Evolutionary conservation across 1,140 invertebrate genomes (phyloP), one percentile per base, ranked within the genome.

Genomic region (Heliothis subflexa): DNA sequence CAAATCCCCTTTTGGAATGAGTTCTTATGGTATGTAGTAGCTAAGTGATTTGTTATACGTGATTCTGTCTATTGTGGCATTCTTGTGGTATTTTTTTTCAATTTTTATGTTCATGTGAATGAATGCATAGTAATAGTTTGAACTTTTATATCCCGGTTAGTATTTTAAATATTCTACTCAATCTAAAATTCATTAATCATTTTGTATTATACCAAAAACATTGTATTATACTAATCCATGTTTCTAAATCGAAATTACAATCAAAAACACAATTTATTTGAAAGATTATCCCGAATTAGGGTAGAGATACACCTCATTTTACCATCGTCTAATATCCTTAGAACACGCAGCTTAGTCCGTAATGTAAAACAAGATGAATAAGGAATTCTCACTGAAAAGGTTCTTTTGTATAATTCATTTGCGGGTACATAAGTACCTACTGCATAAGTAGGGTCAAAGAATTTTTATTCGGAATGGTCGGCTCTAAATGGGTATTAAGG

Each of bases 331-430:
- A 70, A 50, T 52, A 70, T 40, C 18, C 66, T 49, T 14, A 21
- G 47, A 16, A 62, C 66, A 52, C 18, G 66, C 50, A 61, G 72
- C 72, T 74, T 74, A 61, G 72, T 7, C 10, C 9, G 72, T 61
- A 74, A 70, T 70, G 66, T 70, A 74, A 74, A 33, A 74, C 55
- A 59, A 16, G 72, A 61, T 74, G 55, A 74, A 74, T 74, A 74
- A 47, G 72, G 55, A 74, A 74, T 74, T 25, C 72, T 45, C 12
- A 61, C 55, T 72, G 72, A 70, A 74, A 74, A 74, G 55, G 55
- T 59, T 74, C 55, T 45, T 61, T 74, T 74, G 72, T 74, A 74
- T 74, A 74, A 74, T 74, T 74, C 72, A 74, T 74, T 74, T 74
- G 70, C 28, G 70, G 72, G 72, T 59, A 47, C 72, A 59, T 59